phyloP scores from a whole-genome alignment of 2,888 invertebrate species.

The Amblyjoppa proteus region DNA sequence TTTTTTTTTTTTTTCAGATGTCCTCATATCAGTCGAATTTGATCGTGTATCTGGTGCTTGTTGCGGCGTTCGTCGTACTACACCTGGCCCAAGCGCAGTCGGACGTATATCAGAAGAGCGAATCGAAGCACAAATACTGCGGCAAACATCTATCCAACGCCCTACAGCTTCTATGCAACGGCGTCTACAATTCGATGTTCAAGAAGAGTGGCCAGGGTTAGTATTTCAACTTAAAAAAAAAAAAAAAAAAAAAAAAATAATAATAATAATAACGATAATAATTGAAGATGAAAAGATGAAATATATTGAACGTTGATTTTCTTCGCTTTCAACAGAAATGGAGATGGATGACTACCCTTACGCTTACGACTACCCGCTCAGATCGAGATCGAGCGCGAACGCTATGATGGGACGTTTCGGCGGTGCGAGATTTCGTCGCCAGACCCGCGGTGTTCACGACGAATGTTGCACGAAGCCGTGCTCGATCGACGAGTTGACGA shows the following conservation, averaged over 20 bases:
- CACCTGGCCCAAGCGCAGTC: conserved; percentile 75
- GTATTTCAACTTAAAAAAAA: conserved; percentile 15
- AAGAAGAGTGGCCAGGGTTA: conserved; percentile 81
- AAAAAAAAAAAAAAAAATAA: background rate
- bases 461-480: conserved; percentile 85
- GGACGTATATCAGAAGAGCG: conserved; percentile 73
- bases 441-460: conserved; percentile 83
- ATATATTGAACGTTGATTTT: background rate
- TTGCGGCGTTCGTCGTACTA: conserved; percentile 73
- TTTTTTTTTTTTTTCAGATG: conserved; percentile 78
- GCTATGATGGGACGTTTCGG: conserved; percentile 76
- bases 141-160: conserved; percentile 82
- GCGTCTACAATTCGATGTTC: conserved; percentile 82
- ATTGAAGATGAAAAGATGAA: background rate
- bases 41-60: conserved; percentile 76
- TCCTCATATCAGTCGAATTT: conserved; percentile 76
- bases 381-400: conserved; percentile 80
- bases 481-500: conserved; percentile 80
- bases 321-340: conserved; percentile 72
- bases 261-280: no score
- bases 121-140: conserved; percentile 79
- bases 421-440: conserved; percentile 76
- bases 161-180: conserved; percentile 82
- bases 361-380: conserved; percentile 79
- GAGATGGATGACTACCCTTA: conserved; percentile 78